Evolutionary conservation across 2,888 invertebrate species (phyloP).

Genomic region (Eledone cirrhosa): DNA sequence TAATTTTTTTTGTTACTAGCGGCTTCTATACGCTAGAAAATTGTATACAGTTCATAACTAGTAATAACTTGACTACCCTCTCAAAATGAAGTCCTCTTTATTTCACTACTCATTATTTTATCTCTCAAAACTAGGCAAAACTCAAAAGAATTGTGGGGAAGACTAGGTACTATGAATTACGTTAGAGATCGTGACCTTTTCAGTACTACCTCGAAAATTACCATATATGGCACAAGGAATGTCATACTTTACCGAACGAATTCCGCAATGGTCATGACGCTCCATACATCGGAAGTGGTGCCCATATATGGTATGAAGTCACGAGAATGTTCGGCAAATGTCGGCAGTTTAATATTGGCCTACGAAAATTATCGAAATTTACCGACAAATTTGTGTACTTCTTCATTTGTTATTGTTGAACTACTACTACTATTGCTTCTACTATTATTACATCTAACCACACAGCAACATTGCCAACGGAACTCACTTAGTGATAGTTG

Average conservation of each 20-base stretch:
- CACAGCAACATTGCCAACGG: too few species aligned
- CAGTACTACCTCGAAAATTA: constrained; percentile 45
- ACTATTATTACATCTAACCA: too few species aligned
- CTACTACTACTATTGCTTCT: too few species aligned
- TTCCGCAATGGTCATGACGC: constrained; percentile 36
- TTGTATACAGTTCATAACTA: too few species aligned
- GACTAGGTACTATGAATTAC: neutral
- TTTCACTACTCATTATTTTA: too few species aligned
- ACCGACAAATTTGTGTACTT: constrained; percentile 26
- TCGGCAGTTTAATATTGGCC: constrained; percentile 22
- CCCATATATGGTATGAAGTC: constrained; percentile 41
- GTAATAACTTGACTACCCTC: too few species aligned
- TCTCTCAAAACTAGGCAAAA: neutral
- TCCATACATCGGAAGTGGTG: constrained; percentile 38
- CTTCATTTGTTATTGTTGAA: neutral
- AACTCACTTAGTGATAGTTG: too few species aligned
- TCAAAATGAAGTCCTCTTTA: too few species aligned
- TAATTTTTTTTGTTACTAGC: constrained; percentile 29
- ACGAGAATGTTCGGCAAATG: constrained; percentile 34
- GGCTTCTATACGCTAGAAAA: constrained; percentile 1
- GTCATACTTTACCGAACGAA: constrained; percentile 35
- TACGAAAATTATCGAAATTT: constrained; percentile 29
- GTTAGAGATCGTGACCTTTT: constrained; percentile 38
- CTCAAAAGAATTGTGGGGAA: neutral
- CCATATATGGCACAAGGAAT: constrained; percentile 57